Conservation (phyloP, 2,888 invertebrate species). For the Arge pagana region DNA sequence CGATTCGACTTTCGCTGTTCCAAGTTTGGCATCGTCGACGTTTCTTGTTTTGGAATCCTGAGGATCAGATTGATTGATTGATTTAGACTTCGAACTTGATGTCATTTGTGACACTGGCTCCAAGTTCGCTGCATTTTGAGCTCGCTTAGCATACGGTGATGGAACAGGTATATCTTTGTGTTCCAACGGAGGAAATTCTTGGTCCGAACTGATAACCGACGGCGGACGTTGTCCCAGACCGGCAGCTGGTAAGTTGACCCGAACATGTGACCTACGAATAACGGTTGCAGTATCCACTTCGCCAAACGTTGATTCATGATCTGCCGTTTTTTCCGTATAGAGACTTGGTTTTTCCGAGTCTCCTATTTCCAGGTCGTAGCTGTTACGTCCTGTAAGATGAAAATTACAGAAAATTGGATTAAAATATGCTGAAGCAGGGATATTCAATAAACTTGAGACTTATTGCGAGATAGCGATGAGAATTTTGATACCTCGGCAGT, state of each 20-base stretch:
- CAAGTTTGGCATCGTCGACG: slow-evolving; percentile 19
- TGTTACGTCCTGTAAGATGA: slow-evolving; percentile 47
- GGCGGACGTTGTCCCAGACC: slow-evolving; percentile 67
- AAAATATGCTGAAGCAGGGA: no score
- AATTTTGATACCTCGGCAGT: slow-evolving; percentile 61
- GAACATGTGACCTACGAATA: slow-evolving; percentile 59
- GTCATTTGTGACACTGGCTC: slow-evolving; percentile 7
- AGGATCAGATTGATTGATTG: no score
- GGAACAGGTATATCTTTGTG: slow-evolving; percentile 48
- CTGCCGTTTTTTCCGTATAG: slow-evolving; percentile 43
- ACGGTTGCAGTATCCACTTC: slow-evolving; percentile 52
- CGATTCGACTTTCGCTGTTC: slow-evolving; percentile 23
- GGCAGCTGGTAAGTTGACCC: slow-evolving; percentile 67
- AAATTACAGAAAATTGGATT: slow-evolving; percentile 3
- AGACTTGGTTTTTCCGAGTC: slow-evolving; percentile 43
- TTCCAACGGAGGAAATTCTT: slow-evolving; percentile 48
- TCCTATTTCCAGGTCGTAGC: slow-evolving; percentile 52
- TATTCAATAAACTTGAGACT: no score
- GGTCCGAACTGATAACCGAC: slow-evolving; percentile 67
- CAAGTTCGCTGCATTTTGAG: slow-evolving; percentile 26
- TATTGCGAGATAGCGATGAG: no score
- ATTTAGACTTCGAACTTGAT: background rate
- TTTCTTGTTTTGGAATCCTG: slow-evolving; percentile 35
- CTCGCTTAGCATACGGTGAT: slow-evolving; percentile 43
- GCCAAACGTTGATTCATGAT: slow-evolving; percentile 40